phyloP scores from a whole-genome alignment of 2,888 invertebrate species.

The Bhutanitis thaidina region DNA sequence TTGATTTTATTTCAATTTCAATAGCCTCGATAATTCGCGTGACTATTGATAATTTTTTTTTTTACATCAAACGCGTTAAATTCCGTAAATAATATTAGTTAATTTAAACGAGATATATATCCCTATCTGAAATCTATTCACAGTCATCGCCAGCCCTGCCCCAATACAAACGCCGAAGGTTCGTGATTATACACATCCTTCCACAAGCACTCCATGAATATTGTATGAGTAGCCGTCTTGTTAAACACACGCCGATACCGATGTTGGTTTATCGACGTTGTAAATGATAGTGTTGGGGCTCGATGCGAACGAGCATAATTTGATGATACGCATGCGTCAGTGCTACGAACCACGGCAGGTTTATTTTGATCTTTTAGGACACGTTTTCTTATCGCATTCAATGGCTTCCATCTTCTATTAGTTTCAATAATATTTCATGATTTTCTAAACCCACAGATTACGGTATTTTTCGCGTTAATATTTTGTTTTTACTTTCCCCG shows the following conservation, averaged over 20 bases:
- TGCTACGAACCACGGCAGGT: not conserved
- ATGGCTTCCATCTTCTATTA: no score
- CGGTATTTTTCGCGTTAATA: no score
- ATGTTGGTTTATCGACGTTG: constrained; percentile 59
- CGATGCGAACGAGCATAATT: constrained; percentile 14
- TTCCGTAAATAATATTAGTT: no score
- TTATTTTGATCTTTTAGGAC: constrained; percentile 6
- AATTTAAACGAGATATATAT: no score
- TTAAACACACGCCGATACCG: constrained; percentile 67
- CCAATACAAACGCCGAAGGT: constrained; percentile 37
- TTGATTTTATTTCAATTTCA: no score
- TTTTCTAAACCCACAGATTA: no score
- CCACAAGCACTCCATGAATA: constrained; percentile 52
- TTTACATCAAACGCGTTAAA: no score
- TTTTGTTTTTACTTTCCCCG: no score
- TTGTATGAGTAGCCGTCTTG: constrained; percentile 60
- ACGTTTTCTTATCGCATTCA: not conserved
- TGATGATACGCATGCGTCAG: constrained; percentile 5
- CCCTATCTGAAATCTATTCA: no score
- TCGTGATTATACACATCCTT: constrained; percentile 67
- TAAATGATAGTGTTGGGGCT: constrained; percentile 42
- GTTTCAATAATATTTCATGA: no score
- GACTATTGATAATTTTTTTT: no score
- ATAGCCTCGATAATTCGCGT: no score
- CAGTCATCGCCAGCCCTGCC: constrained; percentile 39